These are phyloP conservation scores for Pycnonotus jocosus DNA, from an alignment of 2,113 vertebrate species.

Conservation along the genomic window DNA sequence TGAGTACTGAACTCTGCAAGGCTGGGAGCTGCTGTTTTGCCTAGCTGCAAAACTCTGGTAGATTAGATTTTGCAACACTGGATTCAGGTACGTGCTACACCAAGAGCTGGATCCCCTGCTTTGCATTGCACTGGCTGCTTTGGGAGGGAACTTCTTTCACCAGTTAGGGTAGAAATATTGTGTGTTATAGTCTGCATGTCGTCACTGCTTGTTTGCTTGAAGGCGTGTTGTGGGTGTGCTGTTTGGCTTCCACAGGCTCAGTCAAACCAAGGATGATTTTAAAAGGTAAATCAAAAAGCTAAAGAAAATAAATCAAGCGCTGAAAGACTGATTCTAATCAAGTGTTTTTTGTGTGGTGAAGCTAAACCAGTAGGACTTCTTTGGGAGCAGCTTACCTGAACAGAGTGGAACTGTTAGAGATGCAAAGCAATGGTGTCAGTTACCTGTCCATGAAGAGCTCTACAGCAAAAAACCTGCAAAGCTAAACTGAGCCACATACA, in stretches of 20 bases:
- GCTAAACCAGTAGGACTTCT: not conserved
- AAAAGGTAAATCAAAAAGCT: not conserved
- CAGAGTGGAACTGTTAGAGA: not conserved
- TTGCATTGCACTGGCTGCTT: accelerated
- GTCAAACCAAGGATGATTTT: not conserved
- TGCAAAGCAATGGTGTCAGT: not conserved
- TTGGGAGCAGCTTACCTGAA: not conserved
- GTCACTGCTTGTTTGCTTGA: not conserved
- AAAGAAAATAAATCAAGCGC: not conserved
- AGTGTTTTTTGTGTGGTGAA: not conserved
- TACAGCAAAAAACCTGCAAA: not conserved
- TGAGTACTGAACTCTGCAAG: not conserved
- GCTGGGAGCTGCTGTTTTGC: not conserved
- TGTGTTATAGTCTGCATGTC: not conserved
- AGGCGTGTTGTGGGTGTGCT: not conserved
- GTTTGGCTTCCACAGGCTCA: not conserved
- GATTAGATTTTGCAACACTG: not conserved
- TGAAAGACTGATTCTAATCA: not conserved
- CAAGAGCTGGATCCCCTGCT: not conserved
- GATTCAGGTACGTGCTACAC: not conserved
- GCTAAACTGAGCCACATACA: not conserved
- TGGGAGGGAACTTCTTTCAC: not conserved
- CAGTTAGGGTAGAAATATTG: not conserved
- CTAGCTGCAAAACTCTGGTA: not conserved
- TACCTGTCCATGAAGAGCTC: not conserved